Evolutionary conservation across 2,113 vertebrate species (phyloP).

Genomic region (Spea bombifrons): DNA sequence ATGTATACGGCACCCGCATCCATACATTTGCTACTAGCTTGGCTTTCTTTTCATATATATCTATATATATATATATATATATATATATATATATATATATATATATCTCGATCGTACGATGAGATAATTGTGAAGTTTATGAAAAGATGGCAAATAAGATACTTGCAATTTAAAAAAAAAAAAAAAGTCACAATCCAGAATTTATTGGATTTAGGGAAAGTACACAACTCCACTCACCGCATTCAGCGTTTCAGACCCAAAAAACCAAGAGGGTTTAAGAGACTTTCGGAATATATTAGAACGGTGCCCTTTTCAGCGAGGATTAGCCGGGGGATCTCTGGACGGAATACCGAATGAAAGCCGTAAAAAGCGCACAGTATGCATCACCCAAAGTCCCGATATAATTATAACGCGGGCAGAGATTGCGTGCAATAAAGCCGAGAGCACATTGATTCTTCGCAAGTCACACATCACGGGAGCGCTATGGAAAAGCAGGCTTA

Average conservation of each 20-base stretch:
- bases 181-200: no score
- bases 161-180: no score
- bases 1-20: no score
- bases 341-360: neutral
- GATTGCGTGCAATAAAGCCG: conserved; percentile 19
- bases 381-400: conserved; percentile 1
- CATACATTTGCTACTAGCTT: no score
- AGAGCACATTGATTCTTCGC: neutral
- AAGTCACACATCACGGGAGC: conserved; percentile 6
- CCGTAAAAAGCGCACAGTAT: conserved; percentile 15
- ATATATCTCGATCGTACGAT: no score
- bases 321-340: conserved; percentile 26
- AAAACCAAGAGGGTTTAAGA: neutral
- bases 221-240: no score
- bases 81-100: no score
- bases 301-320: conserved; percentile 24
- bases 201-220: no score
- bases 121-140: no score
- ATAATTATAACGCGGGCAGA: conserved; percentile 8
- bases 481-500: neutral
- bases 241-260: neutral
- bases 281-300: conserved; percentile 22
- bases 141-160: no score
- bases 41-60: no score
- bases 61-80: no score